Base-by-base conservation (phyloP, 2,797 vertebrate genomes). In the Trachops cirrhosus region DNA sequence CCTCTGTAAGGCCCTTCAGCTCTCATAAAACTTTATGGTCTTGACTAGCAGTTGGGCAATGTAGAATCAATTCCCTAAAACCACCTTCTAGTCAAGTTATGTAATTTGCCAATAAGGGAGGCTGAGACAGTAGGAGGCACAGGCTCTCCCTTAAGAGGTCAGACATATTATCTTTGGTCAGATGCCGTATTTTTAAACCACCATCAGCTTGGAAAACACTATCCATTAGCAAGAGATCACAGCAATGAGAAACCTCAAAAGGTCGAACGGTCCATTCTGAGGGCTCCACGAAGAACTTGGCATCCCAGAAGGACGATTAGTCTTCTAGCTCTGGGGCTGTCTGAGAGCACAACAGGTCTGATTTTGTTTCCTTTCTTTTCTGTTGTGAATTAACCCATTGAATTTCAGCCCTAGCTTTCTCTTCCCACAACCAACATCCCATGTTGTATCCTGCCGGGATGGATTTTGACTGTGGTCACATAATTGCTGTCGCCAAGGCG, bases 1-100 rank as follows among this genome's bases (percentile, higher is more conserved):
- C 68, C 73, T 97, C 91, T n/a, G 14, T 94, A 90, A 96, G 87
- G 97, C 85, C 97, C 91, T 97, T 97, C 91, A 89, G 91, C 91
- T 97, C 96, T 96, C 96, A 34, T 97, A 96, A 98, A 97, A 97
- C 89, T 96, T 97, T 96, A 97, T 70, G 46, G 96, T 91, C 92
- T 97, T 97, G 93, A 77, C 91, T 96, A 94, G 91, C 73, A 84
- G 96, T 97, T 77, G 94, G 94, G 89, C 89, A 88, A 70, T 92
- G 92, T 85, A 85, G 93, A 96, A 96, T 39, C 91, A 93, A 95
- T 96, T 96, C 96, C 91, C 84, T 96, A 94, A 97, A 97, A 90
- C 94, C 93, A 97, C 75, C 94, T 95, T 94, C 86, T 94, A 85
- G 94, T 93, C 94, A 64, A 91, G 91, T 92, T 96, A 93, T 92